Percentiles rank a stretch among this genome's conserved stretches.
Conservation (phyloP, 2,888 invertebrate genomes). For the Nemapogon koenigi region DNA sequence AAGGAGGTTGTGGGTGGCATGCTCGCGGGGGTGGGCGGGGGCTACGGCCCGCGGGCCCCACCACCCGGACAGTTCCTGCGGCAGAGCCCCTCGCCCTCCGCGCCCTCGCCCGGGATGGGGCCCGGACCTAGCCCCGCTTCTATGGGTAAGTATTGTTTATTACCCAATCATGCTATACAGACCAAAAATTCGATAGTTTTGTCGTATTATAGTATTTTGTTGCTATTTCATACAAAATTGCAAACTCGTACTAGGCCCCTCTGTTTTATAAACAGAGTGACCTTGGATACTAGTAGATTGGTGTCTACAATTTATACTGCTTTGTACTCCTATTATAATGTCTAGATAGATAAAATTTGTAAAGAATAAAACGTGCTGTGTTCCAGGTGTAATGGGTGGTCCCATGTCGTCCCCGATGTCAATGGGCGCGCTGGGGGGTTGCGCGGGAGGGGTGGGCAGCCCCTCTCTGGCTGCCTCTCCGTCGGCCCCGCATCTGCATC, state of each 20-base stretch:
- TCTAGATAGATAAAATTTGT: too few species aligned
- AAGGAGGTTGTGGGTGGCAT: conserved; percentile 31
- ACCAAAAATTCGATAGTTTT: too few species aligned
- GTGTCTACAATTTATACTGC: too few species aligned
- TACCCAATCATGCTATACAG: too few species aligned
- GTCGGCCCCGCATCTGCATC: conserved; percentile 65
- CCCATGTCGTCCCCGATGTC: conserved; percentile 54
- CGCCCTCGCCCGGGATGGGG: conserved; percentile 72
- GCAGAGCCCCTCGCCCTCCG: conserved; percentile 82
- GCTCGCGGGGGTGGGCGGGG: conserved; percentile 51
- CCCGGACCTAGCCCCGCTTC: conserved; percentile 55
- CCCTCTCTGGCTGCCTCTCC: conserved; percentile 71
- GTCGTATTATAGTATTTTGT: too few species aligned
- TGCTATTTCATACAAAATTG: too few species aligned
- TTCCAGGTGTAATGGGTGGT: conserved; percentile 42
- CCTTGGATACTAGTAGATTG: too few species aligned
- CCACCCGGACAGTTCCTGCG: conserved; percentile 78
- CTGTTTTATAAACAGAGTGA: too few species aligned
- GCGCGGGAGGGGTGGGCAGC: conserved; percentile 72
- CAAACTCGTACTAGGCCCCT: too few species aligned
- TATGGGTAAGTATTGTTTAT: conserved; percentile 31
- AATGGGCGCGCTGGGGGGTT: conserved; percentile 35
- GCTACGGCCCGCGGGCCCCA: conserved; percentile 63
- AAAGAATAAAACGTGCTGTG: too few species aligned
- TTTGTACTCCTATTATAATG: too few species aligned